Percentiles rank a stretch among this genome's conserved stretches.
Evolutionary conservation across 2,888 invertebrate genomes (phyloP).

Genomic region (Clitarchus hookeri): DNA sequence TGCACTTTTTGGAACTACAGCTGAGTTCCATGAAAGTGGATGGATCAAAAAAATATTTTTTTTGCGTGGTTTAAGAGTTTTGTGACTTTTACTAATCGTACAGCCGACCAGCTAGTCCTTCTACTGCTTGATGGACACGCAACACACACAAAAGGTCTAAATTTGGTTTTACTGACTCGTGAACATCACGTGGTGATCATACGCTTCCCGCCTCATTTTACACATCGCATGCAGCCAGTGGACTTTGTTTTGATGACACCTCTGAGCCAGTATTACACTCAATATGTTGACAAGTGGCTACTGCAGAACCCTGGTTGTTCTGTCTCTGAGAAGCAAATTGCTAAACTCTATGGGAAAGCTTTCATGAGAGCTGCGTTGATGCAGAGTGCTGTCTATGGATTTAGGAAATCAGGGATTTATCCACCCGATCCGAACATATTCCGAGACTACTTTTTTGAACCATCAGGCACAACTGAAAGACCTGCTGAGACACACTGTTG

Average conservation of each 20-base stretch:
- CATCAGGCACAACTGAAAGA: neutral
- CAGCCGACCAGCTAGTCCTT: conserved; percentile 48
- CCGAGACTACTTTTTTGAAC: neutral
- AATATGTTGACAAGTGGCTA: conserved; percentile 42
- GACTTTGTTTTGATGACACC: conserved; percentile 45
- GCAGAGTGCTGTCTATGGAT: conserved; percentile 40
- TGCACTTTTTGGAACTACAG: conserved; percentile 48
- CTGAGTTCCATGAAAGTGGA: conserved; percentile 46
- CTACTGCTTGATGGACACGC: conserved; percentile 51
- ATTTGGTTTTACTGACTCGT: conserved; percentile 43
- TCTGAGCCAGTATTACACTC: conserved; percentile 43
- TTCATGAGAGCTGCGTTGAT: conserved; percentile 42
- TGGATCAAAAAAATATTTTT: conserved; percentile 25
- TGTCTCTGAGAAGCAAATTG: conserved; percentile 41
- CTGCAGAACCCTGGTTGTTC: conserved; percentile 33
- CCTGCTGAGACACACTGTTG: neutral
- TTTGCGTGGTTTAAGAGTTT: conserved; percentile 33
- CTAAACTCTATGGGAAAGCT: conserved; percentile 41
- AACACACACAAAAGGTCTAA: conserved; percentile 48
- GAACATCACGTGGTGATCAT: conserved; percentile 44
- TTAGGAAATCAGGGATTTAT: conserved; percentile 41
- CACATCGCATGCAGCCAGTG: conserved; percentile 45
- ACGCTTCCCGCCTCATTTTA: conserved; percentile 47
- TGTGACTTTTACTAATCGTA: conserved; percentile 45
- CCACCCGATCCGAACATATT: conserved; percentile 37